phyloP scores from a whole-genome alignment of 2,113 vertebrate genomes.

The Upupa epops region DNA sequence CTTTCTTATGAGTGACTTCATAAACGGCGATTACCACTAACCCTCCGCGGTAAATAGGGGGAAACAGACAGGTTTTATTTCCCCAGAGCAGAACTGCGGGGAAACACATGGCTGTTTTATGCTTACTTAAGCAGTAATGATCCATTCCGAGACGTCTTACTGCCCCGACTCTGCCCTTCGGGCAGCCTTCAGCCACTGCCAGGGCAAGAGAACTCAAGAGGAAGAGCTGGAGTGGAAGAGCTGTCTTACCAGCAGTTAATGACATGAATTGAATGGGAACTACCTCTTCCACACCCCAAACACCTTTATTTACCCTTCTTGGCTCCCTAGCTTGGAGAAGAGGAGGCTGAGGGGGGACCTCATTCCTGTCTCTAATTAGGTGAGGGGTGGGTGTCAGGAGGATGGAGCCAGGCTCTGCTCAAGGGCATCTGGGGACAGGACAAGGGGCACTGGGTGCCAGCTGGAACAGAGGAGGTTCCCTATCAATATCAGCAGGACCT shows the following conservation, averaged over 20 bases:
- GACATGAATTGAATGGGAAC: background rate
- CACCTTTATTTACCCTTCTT: background rate
- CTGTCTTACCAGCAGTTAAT: background rate
- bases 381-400: too few relatives aligned
- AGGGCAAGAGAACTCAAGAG: background rate
- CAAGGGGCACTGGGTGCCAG: too few relatives aligned
- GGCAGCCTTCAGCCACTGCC: background rate
- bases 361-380: too few relatives aligned
- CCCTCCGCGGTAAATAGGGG: constrained; percentile 10
- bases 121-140: constrained; percentile 17
- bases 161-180: background rate
- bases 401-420: too few relatives aligned
- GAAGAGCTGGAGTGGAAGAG: background rate
- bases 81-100: background rate
- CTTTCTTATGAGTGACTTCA: constrained; percentile 29
- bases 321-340: too few relatives aligned
- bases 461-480: too few relatives aligned
- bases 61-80: constrained; percentile 25
- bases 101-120: background rate
- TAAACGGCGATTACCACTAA: background rate
- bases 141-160: background rate
- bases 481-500: too few relatives aligned
- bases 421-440: too few relatives aligned
- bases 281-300: background rate
- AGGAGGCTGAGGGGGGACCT: too few relatives aligned